Percentiles rank a stretch among this genome's conserved stretches.
phyloP scores from a whole-genome alignment of 1,140 invertebrate species.

The Lordiphosa collinella region DNA sequence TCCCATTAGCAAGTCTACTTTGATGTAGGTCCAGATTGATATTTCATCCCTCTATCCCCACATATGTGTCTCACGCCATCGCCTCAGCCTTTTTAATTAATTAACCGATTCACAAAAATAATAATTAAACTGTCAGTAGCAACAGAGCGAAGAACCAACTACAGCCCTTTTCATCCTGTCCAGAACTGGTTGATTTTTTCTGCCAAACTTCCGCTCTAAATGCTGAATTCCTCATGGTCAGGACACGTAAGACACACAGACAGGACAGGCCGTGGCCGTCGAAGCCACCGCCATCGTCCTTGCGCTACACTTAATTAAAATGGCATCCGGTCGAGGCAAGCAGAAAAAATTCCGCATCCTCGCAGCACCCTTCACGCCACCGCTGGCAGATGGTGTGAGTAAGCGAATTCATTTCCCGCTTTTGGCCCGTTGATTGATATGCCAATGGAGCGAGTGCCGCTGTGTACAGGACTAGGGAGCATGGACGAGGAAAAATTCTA shows the following conservation, averaged over 20 bases:
- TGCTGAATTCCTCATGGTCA: conserved; percentile 52
- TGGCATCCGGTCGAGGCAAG: conserved; percentile 58
- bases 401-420: conserved; percentile 71
- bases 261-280: conserved; percentile 18
- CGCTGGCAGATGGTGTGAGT: conserved; percentile 48
- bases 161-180: conserved; percentile 8
- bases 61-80: background rate
- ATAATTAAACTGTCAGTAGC: conserved; percentile 67
- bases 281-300: conserved; percentile 19
- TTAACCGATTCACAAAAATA: conserved; percentile 66
- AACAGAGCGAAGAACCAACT: conserved; percentile 29
- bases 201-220: conserved; percentile 46
- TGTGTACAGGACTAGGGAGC: conserved; percentile 8
- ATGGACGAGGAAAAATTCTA: conserved; percentile 60
- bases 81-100: conserved; percentile 55
- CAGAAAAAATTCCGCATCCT: conserved; percentile 35
- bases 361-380: background rate
- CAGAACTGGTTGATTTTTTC: conserved; percentile 1
- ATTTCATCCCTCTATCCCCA: background rate
- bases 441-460: conserved; percentile 52
- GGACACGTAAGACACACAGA: conserved; percentile 27
- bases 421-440: conserved; percentile 71
- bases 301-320: conserved; percentile 70
- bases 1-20: no score
- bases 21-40: background rate